Base-by-base conservation (phyloP, 2,113 vertebrate species). In the Neolamprologus cancellatus region DNA sequence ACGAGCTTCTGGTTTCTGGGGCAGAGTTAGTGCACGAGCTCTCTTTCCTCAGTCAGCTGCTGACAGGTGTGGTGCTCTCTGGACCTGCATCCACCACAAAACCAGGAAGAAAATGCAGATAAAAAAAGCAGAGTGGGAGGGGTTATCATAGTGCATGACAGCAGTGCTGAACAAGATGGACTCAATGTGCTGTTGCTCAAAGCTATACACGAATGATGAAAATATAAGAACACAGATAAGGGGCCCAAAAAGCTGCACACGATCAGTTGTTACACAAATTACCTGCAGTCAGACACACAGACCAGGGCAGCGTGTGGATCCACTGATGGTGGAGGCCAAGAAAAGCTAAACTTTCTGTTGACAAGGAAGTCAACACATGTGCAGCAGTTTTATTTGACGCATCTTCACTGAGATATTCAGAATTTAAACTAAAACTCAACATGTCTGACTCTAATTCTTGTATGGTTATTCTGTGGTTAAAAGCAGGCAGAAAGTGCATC, bases 401-500 rank as follows among this genome's bases (percentile, higher is more conserved):
- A 2, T 74, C 23, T 44, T 46, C 23, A 74, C 14, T 44, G 20
- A 28, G 20, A 10, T 74, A 18, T 46, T 74, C 3, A 28, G 23
- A 74, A 17, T 71, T 44, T 71, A 25, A 44, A 44, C 20, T 71
- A 25, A 28, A 12, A 46, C 1, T 17, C 20, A 71, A n/a, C 30
- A 25, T 4, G 8, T 36, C 20, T 18, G 8, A 39, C 23, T 55
- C 5, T 0, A 39, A 15, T 30, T 39, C 8, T 4, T 12, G 18
- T 41, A 0, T 61, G 30, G 0, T 54, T 54, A 8, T 79, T 6
- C 34, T 57, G 0, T 13, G 23, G 0, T 28, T 0, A 74, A 74
- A 32, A 25, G 53, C 23, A 79, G 30, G 30, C 12, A 14, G 14
- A 54, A 54, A 1, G 17, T 9, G 14, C 30, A 79, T 23, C 41